phyloP scores from a whole-genome alignment of 2,797 vertebrate genomes.

The Vireo griseus region DNA sequence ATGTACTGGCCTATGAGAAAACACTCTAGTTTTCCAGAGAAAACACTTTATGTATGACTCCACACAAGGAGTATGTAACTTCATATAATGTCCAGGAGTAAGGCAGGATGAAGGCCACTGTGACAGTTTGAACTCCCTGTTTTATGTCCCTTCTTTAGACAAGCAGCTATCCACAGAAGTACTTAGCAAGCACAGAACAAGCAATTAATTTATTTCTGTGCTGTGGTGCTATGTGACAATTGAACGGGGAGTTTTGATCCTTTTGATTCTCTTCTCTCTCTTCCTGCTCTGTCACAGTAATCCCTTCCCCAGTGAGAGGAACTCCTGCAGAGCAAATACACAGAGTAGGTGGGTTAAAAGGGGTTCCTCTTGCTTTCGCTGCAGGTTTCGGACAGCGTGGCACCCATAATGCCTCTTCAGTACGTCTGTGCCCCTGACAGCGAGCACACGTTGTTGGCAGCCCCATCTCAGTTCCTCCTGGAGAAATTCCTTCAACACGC shows the following conservation, averaged over 20 bases:
- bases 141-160: background rate
- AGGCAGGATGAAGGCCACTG: background rate
- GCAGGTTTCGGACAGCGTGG: constrained; percentile 84
- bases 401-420: constrained; percentile 86
- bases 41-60: background rate
- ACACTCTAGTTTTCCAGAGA: background rate
- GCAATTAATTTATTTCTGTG: background rate
- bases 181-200: background rate
- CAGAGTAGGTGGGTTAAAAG: background rate
- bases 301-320: background rate
- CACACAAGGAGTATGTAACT: background rate
- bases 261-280: background rate
- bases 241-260: background rate
- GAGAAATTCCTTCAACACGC: constrained; percentile 94
- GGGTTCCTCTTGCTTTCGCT: background rate
- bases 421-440: constrained; percentile 97
- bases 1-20: background rate
- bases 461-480: constrained; percentile 93
- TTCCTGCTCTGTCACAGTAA: background rate
- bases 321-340: background rate
- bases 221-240: background rate
- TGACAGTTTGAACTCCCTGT: background rate
- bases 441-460: constrained; percentile 91
- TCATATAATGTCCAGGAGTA: background rate
- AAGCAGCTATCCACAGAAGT: background rate